phyloP scores from a whole-genome alignment of 2,888 invertebrate species.

The Exocentrus adspersus region DNA sequence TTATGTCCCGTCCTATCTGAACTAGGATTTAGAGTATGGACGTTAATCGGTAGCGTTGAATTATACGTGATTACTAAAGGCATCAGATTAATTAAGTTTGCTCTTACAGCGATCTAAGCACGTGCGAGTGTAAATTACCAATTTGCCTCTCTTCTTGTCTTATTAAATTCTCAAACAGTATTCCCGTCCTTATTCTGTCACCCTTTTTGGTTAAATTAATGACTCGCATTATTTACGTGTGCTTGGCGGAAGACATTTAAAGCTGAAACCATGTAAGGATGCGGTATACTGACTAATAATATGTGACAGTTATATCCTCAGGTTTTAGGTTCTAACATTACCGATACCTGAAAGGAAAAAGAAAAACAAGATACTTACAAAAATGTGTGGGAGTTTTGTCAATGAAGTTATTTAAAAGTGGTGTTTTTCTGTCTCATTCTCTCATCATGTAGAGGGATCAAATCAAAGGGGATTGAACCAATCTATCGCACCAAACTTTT shows the following conservation, averaged over 20 bases:
- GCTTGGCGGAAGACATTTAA: not conserved
- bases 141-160: not conserved
- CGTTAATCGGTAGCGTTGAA: not conserved
- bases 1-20: no score
- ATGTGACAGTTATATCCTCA: no score
- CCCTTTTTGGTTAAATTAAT: slow-evolving; percentile 1
- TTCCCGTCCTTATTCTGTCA: not conserved
- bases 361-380: no score
- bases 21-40: no score
- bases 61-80: not conserved
- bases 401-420: no score
- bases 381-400: no score
- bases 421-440: no score
- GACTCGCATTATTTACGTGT: not conserved
- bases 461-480: no score
- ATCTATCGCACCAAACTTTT: no score
- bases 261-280: not conserved
- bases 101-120: not conserved
- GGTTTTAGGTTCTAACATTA: not conserved
- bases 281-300: not conserved
- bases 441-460: no score
- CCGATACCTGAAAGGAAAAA: not conserved
- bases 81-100: not conserved
- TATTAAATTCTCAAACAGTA: not conserved
- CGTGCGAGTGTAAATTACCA: not conserved